Evolutionary conservation across 2,797 vertebrate species (phyloP), one percentile per base, ranked within the genome.

Genomic region (Echiichthys vipera): DNA sequence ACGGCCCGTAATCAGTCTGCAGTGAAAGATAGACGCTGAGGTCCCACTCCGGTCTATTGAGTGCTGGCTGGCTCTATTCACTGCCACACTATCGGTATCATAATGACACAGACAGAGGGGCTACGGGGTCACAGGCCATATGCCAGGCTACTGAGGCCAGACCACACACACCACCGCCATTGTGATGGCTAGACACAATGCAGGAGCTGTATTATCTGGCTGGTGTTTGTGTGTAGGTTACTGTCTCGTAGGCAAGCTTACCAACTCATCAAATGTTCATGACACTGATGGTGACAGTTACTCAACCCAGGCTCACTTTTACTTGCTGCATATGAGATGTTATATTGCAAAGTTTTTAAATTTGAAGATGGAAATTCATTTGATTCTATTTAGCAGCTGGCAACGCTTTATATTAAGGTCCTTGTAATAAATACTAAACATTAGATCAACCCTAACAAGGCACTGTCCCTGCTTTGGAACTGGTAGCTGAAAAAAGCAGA

Each of bases 91-190:
- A 89, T 89, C 86, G 34, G 80, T 91, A 93, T 93, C 90, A 92
- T 86, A 89, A 88, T 89, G 87, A 86, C 85, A 90, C 71, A 91
- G 82, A 90, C 89, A 61, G 81, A 78, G 77, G 80, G 90, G 83
- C 90, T 89, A 49, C 22, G 69, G 90, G 91, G 91, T 91, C 91
- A 92, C 85, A 91, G 88, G 90, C 90, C 92, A 92, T 90, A 92
- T 91, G 90, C 88, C 91, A 88, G 84, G 80, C 87, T 83, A 75
- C 88, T 64, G 84, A 88, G 74, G 66, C 80, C 53, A 71, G 81
- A 86, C 85, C 77, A 72, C 88, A 86, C 80, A 81, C 88, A 88
- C 81, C 80, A 64, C 45, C 4, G 30, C 80, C 84, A 90, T 90
- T 92, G 90, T 91, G 80, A 78, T 18, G 66, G 77, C 62, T 15